Evolutionary conservation across 2,113 vertebrate species (phyloP).

Genomic region (Erythrocercus mccallii): DNA sequence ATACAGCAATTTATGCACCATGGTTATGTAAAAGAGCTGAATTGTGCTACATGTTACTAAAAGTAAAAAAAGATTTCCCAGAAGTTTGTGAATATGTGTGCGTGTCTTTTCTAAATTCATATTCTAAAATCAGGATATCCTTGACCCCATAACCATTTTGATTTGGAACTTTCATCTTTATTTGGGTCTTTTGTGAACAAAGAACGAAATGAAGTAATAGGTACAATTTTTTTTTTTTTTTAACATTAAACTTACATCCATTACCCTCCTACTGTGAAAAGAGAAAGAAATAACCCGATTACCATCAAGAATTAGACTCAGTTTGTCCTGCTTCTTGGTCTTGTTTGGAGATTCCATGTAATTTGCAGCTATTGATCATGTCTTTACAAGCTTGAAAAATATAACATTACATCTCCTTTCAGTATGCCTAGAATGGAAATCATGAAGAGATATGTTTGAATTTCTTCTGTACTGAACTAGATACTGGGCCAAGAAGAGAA

Average conservation of each 20-base stretch:
- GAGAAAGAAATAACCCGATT: background rate
- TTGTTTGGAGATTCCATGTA: background rate
- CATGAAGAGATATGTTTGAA: background rate
- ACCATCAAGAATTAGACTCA: background rate
- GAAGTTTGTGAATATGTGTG: fast-evolving
- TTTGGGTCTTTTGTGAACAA: background rate
- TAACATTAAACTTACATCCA: background rate
- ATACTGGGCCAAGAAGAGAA: background rate
- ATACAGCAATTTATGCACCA: background rate
- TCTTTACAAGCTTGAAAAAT: background rate
- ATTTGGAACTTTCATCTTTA: background rate
- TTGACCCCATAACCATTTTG: background rate
- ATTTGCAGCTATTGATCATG: background rate
- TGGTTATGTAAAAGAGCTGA: background rate
- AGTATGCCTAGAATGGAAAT: background rate
- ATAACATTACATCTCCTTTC: background rate
- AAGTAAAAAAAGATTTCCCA: background rate
- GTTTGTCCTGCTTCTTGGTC: background rate
- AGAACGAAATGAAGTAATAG: background rate
- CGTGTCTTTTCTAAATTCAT: background rate
- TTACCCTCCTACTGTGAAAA: background rate
- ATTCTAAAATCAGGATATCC: background rate
- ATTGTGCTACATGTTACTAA: background rate
- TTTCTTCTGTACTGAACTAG: background rate
- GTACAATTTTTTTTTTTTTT: background rate